These are phyloP conservation scores for Sigmodon hispidus DNA, from an alignment of 2,113 vertebrate genomes.

Conservation along the genomic window DNA sequence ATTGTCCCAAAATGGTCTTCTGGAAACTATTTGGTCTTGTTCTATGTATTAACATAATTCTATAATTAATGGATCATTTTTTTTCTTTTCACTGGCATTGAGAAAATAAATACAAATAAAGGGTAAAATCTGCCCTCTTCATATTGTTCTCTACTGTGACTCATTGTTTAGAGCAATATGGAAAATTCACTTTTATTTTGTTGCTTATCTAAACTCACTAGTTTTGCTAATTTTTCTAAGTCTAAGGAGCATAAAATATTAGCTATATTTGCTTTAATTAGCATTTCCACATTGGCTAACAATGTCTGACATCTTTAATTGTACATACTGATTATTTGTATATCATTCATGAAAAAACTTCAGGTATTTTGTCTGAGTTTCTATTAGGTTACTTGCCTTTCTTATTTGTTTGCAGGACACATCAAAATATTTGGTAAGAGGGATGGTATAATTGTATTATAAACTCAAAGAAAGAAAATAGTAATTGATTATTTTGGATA, in stretches of 20 bases:
- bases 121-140: too few species aligned
- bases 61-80: background rate
- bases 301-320: background rate
- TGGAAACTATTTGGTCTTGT: background rate
- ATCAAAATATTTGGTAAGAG: background rate
- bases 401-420: background rate
- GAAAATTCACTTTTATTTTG: background rate
- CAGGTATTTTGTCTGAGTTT: background rate
- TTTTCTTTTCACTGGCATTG: background rate
- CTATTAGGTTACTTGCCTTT: background rate
- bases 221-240: background rate
- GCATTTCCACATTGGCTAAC: background rate
- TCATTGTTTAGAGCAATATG: background rate
- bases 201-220: background rate
- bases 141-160: background rate
- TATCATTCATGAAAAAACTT: background rate
- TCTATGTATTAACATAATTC: background rate
- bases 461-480: background rate
- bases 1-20: background rate
- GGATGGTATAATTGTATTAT: background rate
- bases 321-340: background rate
- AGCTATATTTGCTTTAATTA: conserved; percentile 15
- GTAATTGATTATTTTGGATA: background rate
- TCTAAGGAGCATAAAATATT: background rate
- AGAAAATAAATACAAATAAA: background rate